Conservation (phyloP, 2,888 invertebrate genomes). For the Eilema sororculum region DNA sequence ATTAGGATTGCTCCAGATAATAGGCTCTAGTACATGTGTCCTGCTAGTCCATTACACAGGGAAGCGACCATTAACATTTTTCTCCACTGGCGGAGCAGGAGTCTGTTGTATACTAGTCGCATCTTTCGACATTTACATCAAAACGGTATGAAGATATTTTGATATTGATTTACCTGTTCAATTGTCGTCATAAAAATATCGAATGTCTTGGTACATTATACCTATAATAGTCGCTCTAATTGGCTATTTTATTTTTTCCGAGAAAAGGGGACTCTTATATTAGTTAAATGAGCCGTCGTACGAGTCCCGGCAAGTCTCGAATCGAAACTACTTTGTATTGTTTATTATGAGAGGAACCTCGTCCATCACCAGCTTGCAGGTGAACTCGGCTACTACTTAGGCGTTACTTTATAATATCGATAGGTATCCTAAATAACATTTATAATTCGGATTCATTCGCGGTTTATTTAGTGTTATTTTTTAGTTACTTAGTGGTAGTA, state of each 20-base stretch:
- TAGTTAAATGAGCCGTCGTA: no score
- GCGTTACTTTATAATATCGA: no score
- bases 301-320: no score
- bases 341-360: no score
- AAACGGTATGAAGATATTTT: slow-evolving; percentile 49
- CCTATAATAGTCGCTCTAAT: neutral
- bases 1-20: slow-evolving; percentile 90
- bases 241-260: neutral
- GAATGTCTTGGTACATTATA: neutral
- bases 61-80: slow-evolving; percentile 89
- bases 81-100: slow-evolving; percentile 90
- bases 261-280: neutral
- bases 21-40: slow-evolving; percentile 90
- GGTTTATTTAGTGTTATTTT: no score
- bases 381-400: no score
- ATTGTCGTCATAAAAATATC: neutral
- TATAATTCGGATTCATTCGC: no score
- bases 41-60: slow-evolving; percentile 90
- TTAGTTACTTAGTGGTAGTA: no score
- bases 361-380: no score
- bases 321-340: no score
- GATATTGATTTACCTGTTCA: neutral
- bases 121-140: slow-evolving; percentile 81
- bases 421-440: no score
- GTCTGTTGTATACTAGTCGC: slow-evolving; percentile 89